phyloP scores from a whole-genome alignment of 2,113 vertebrate genomes.

The Myotis yumanensis region DNA sequence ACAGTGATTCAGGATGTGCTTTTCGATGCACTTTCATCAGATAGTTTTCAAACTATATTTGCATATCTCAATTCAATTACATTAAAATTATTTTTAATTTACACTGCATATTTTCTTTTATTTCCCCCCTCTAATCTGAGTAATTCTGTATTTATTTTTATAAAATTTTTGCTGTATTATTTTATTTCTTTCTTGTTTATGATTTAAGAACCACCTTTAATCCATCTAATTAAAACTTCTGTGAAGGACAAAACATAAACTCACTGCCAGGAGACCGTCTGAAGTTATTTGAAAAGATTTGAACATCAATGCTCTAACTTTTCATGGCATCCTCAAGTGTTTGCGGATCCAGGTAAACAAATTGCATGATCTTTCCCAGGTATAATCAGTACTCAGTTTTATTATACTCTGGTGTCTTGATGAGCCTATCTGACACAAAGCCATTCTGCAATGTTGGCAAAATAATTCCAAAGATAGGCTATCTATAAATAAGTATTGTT shows the following conservation, averaged over 20 bases:
- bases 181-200: conserved; percentile 61
- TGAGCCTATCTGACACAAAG: background rate
- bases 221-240: conserved; percentile 82
- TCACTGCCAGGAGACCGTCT: conserved; percentile 65
- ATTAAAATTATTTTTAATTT: conserved; percentile 56
- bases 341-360: conserved; percentile 68
- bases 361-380: conserved; percentile 56
- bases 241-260: conserved; percentile 78
- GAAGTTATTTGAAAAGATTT: conserved; percentile 69
- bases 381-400: conserved; percentile 20
- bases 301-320: conserved; percentile 73
- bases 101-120: conserved; percentile 2
- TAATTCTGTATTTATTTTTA: conserved; percentile 53
- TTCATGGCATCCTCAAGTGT: conserved; percentile 66
- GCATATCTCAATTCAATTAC: conserved; percentile 58
- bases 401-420: background rate
- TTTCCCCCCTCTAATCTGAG: conserved; percentile 9
- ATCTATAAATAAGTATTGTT: background rate
- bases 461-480: background rate
- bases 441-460: background rate
- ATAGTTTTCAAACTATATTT: conserved; percentile 60
- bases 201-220: conserved; percentile 78
- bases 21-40: conserved; percentile 35
- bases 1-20: conserved; percentile 40
- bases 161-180: conserved; percentile 59